Evolutionary conservation across 2,113 vertebrate genomes (phyloP), one percentile per base, ranked within the genome.

Genomic region (Acrocephalus kingi): DNA sequence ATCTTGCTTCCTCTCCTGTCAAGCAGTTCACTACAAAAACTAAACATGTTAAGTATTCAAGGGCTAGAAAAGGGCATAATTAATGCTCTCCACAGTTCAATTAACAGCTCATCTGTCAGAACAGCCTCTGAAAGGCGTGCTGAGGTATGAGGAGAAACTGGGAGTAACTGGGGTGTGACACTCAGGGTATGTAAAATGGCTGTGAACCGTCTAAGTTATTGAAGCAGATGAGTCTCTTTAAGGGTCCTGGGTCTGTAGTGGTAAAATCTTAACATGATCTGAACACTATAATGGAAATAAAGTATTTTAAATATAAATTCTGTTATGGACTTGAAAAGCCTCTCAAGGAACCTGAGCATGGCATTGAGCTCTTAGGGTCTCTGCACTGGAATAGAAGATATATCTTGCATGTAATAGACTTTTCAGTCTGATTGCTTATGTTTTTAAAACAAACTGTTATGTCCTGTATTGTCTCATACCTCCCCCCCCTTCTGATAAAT

Each of bases 241-340:
- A 58, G 28, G 20, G 43, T 78, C 16, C 39, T 71, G 33, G 35
- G 15, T 78, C 52, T 84, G 64, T 52, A 48, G 6, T 35, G 48
- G 56, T 85, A 25, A 84, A 80, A 39, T 33, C 30, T 78, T 51
- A 55, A 17, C 13, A 1, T 56, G 45, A 56, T 79, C 41, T 75
- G 48, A 94, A 82, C 69, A 78, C 62, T 89, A 15, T 30, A 51
- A 75, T 35, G 48, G 45, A 87, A 96, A 91, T 84, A 84, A 94
- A 76, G 10, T 91, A 85, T 94, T 95, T 93, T 69, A 93, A 93
- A 33, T 68, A 68, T 49, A 45, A 96, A 52, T 72, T 85, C 16
- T 55, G n/a, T 73, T 43, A 33, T 0, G 11, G 75, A 71, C 39
- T 84, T 63, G 24, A 49, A 54, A 88, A 58, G 46, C 27, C 25